Conservation (phyloP, 1,140 invertebrate genomes). For the Anastrepha ludens region DNA sequence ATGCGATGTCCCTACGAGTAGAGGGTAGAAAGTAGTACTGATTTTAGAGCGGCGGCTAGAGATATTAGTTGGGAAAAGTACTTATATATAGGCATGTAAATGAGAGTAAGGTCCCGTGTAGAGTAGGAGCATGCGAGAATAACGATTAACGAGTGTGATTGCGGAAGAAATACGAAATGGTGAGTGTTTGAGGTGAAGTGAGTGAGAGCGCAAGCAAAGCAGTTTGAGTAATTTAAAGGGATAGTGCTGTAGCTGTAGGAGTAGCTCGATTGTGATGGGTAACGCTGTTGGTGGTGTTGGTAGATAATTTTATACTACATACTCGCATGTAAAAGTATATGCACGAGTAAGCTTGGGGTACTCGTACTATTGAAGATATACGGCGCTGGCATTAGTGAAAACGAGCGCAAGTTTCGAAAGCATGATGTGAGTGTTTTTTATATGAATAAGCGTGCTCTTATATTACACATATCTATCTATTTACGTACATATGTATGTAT, state of each 20-base stretch:
- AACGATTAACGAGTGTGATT: not conserved
- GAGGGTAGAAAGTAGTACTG: too few relatives aligned
- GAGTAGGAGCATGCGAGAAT: not conserved
- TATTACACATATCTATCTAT: not conserved
- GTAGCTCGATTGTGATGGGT: not conserved
- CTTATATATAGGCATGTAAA: not conserved
- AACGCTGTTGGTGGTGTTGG: not conserved
- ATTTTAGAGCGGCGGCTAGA: too few relatives aligned
- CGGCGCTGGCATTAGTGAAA: not conserved
- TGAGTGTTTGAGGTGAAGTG: conserved; percentile 17
- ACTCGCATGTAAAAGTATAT: not conserved
- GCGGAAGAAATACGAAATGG: not conserved
- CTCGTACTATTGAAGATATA: not conserved
- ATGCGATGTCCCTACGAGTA: too few relatives aligned
- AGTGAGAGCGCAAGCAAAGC: not conserved
- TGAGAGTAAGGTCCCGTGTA: not conserved
- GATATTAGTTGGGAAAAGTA: too few relatives aligned
- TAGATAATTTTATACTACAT: not conserved
- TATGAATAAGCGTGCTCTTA: not conserved
- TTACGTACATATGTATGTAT: not conserved
- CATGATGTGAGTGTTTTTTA: not conserved
- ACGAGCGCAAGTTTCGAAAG: not conserved
- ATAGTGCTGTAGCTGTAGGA: conserved; percentile 29
- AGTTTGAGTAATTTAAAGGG: conserved; percentile 23
- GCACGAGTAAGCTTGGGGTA: not conserved